Percentiles rank a stretch among this genome's conserved stretches.
Conservation (phyloP, 2,797 vertebrate genomes). For the Triplophysa bombifrons region DNA sequence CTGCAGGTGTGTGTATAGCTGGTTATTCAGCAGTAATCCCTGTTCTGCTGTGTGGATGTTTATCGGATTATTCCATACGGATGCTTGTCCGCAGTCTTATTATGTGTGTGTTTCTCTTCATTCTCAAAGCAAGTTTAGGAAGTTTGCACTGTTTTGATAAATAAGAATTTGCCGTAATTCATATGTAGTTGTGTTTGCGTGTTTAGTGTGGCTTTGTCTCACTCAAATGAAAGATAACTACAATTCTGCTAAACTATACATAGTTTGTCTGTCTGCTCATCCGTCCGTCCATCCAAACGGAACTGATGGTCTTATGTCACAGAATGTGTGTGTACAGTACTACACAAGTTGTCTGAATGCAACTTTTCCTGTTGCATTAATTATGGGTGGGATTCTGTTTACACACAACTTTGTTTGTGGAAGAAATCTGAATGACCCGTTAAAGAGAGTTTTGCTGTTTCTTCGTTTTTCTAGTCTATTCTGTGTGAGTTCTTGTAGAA, state of each 20-base stretch:
- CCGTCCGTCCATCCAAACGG: background rate
- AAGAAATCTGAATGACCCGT: background rate
- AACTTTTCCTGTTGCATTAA: slow-evolving; percentile 47
- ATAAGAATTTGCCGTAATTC: too few species aligned
- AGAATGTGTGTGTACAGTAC: background rate
- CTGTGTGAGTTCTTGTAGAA: background rate
- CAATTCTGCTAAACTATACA: too few species aligned
- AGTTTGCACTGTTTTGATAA: background rate
- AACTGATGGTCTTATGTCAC: background rate
- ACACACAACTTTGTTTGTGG: slow-evolving; percentile 28
- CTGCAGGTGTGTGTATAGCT: background rate
- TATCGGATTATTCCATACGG: slow-evolving; percentile 3
- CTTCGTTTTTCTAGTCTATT: background rate
- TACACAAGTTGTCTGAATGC: slow-evolving; percentile 2
- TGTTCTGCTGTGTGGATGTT: background rate
- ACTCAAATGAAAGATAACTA: background rate
- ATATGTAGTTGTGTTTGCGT: background rate
- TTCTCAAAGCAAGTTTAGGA: background rate
- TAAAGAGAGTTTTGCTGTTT: background rate
- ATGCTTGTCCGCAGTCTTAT: background rate
- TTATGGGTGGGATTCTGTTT: slow-evolving; percentile 49
- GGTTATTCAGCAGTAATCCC: slow-evolving; percentile 14
- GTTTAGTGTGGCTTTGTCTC: background rate
- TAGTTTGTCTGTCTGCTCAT: too few species aligned
- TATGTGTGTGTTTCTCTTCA: background rate